A percentile compares a stretch with the other conserved stretches of the same genome.
phyloP scores from a whole-genome alignment of 2,113 vertebrate species.

The Cnemophilus loriae region DNA sequence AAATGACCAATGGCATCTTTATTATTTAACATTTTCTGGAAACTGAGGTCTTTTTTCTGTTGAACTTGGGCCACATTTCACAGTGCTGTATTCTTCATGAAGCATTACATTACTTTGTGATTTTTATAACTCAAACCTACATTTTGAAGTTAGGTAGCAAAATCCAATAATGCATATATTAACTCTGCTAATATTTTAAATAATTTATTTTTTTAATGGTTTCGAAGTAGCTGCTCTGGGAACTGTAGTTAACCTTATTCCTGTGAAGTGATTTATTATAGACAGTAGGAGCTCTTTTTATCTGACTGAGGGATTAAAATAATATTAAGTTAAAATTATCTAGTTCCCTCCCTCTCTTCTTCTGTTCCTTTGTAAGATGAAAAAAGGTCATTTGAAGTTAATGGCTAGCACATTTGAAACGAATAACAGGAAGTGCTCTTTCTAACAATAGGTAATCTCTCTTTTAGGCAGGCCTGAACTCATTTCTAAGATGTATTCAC shows the following conservation, averaged over 20 bases:
- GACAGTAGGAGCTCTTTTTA: neutral
- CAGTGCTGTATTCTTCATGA: neutral
- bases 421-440: conserved; percentile 14
- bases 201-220: neutral
- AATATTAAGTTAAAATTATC: neutral
- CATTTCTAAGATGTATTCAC: neutral
- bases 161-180: neutral
- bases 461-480: neutral
- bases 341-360: neutral
- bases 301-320: neutral
- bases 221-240: neutral
- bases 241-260: neutral
- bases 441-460: neutral
- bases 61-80: neutral
- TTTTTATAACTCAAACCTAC: neutral
- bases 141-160: neutral
- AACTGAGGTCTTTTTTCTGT: neutral
- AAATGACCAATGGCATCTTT: neutral
- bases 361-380: neutral
- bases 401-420: neutral
- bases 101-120: neutral
- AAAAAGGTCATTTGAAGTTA: conserved; percentile 22
- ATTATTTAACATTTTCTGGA: neutral
- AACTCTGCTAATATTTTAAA: neutral
- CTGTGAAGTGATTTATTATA: neutral